Evolutionary conservation across 2,888 invertebrate species (phyloP), one percentile per base, ranked within the genome.

Genomic region (Megamerina dolium): DNA sequence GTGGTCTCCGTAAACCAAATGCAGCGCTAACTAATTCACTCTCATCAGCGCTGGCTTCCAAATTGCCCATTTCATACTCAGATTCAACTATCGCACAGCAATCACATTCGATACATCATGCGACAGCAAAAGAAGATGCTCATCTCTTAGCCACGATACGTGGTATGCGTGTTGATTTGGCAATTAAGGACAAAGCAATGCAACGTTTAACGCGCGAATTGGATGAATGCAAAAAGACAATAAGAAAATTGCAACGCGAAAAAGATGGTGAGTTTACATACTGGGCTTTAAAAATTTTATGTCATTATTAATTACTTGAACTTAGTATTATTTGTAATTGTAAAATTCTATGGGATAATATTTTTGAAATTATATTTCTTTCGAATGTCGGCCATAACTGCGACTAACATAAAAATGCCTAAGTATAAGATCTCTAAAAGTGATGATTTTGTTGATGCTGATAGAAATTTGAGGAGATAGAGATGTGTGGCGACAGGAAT

Each of bases 61-160:
- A 77, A 51, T 74, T 75, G 57, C 73, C 77, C 52, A 55, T 77
- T 35, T 73, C 78, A 2, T 77, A 77, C 54, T 77, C 77, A 30
- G 77, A 79, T 30, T 68, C 77, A 10, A 66, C 68, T 4, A 56
- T 68, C 20, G 63, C 64, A 14, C 38, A 61, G 45, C 57, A 59
- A 8, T 52, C 52, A 17, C 54, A 58, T 43, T 59, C 61, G 45
- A 59, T 58, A 40, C 75, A 76, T 48, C 49, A 51, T 12, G 76
- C 76, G 49, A 62, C 75, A 17, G 52, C 52, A 5, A 85, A 82
- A 64, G 85, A 86, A 57, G 87, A 87, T 53, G 77, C 83, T 23
- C 85, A 88, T 72, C 74, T 88, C 35, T 68, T 87, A 18, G 86
- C 87, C 1, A 87, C 87, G 0, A 85, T 88, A 55, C 79, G 87